phyloP scores from a whole-genome alignment of 2,113 vertebrate species.

The Progne subis region DNA sequence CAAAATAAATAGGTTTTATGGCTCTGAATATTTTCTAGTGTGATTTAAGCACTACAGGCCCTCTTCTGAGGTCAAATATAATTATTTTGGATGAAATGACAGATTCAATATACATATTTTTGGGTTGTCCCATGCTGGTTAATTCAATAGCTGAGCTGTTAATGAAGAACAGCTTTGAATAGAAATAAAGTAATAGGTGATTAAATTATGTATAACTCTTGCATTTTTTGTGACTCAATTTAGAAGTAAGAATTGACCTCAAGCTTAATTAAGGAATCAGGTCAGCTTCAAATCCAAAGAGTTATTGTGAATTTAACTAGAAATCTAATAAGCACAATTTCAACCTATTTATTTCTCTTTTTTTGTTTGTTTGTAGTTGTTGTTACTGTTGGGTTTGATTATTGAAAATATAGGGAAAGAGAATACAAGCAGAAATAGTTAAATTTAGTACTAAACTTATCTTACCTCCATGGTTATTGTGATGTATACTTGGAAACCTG shows the following conservation, averaged over 20 bases:
- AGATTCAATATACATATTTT: slow-evolving; percentile 25
- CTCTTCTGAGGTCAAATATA: neutral
- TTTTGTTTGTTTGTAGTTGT: neutral
- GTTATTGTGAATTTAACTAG: neutral
- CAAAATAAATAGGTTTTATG: neutral
- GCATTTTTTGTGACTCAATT: neutral
- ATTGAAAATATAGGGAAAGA: neutral
- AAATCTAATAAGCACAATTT: neutral
- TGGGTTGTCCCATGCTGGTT: slow-evolving; percentile 5
- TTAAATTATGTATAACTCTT: slow-evolving; percentile 48
- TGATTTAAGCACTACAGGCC: neutral
- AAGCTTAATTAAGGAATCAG: slow-evolving; percentile 26
- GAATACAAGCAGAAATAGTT: neutral
- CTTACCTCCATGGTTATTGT: neutral
- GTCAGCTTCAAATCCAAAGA: neutral
- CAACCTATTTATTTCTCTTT: neutral
- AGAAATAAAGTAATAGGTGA: slow-evolving; percentile 53
- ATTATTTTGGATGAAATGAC: slow-evolving; percentile 20
- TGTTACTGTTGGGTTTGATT: neutral
- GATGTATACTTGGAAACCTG: neutral
- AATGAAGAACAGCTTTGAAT: slow-evolving; percentile 53
- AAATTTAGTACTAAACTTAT: neutral
- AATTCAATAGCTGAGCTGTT: slow-evolving; percentile 34
- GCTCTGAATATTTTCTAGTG: neutral
- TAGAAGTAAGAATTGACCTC: slow-evolving; percentile 6